These are phyloP conservation scores for Lamellibrachia luymesi DNA, from an alignment of 1,140 invertebrate genomes.

Conservation along the genomic window DNA sequence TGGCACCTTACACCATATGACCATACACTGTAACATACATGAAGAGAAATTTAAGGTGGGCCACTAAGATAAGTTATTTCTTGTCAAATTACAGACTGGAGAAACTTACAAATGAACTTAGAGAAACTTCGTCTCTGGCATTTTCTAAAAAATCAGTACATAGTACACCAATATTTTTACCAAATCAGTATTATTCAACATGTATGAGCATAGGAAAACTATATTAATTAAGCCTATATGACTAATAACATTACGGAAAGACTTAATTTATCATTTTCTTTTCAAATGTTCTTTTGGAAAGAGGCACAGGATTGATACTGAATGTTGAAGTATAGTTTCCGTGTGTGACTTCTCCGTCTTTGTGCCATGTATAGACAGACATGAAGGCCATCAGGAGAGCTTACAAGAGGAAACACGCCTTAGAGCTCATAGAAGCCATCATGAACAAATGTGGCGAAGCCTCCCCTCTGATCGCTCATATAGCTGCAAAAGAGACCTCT, in stretches of 20 bases:
- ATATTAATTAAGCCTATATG: neutral
- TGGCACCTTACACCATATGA: too few relatives aligned
- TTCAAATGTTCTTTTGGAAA: neutral
- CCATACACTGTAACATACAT: too few relatives aligned
- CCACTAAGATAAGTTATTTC: too few relatives aligned
- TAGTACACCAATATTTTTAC: neutral
- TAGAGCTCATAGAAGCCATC: conserved; percentile 40
- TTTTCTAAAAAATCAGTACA: neutral
- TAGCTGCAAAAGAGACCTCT: conserved; percentile 3
- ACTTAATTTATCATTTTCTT: neutral
- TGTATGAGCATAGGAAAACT: neutral
- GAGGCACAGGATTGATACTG: too few relatives aligned
- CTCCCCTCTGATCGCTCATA: neutral
- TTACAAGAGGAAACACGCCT: conserved; percentile 48
- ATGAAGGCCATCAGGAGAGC: conserved; percentile 41
- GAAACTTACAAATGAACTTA: too few relatives aligned
- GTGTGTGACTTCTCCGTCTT: neutral
- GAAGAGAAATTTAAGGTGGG: too few relatives aligned
- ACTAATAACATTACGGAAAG: neutral
- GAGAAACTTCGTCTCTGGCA: neutral
- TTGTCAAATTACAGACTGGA: too few relatives aligned
- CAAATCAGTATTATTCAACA: neutral
- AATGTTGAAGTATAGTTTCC: neutral
- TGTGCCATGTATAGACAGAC: conserved; percentile 23
- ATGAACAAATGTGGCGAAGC: neutral